Evolutionary conservation across 2,113 vertebrate genomes (phyloP), one percentile per base, ranked within the genome.

Genomic region (Triplophysa tibetana): DNA sequence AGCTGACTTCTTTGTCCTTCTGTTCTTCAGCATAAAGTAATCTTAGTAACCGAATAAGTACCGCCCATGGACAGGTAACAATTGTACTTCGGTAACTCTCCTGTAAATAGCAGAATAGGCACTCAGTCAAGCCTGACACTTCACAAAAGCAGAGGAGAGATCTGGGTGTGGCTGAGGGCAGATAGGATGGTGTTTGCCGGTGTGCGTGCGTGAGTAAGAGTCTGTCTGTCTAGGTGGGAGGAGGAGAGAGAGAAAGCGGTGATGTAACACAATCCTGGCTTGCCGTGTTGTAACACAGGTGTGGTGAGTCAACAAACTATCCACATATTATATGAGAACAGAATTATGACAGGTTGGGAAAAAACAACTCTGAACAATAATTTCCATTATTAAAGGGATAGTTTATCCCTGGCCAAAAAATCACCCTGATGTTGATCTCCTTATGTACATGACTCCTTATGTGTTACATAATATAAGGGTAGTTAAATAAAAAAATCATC

Each of bases 41-140:
- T 60, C 54, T 70, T 75, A 79, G 33, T 58, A 50, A n/a, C 52
- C 70, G n/a, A 75, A 84, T 33, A 26, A 78, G 80, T 58, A 75
- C 70, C 62, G 29, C 83, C 83, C 66, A 79, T 56, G 70, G 64
- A 10, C 70, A 76, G 56, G 9, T 61, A 79, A 48, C 63, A 69
- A 78, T 72, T 75, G 66, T 68, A 38, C 19, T 54, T 68, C 50
- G 60, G 61, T 48, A 81, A 73, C 17, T 24, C 41, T 29, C 33
- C 33, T 38, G 33, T 38, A 63, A 50, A 75, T 2, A 5, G 10
- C 52, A 68, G 24, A 80, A 23, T 60, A 75, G 58, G 62, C 58
- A 29, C 48, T 29, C 45, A 54, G 45, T 38, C 21, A 54, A 65
- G 26, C 50, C 52, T 77, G 62, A 19, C 63, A 3, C 58, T 45